A percentile compares a stretch with the other conserved stretches of the same genome.
These are phyloP conservation scores for Thalassoma bifasciatum DNA, from an alignment of 2,113 vertebrate species.

Conservation along the genomic window DNA sequence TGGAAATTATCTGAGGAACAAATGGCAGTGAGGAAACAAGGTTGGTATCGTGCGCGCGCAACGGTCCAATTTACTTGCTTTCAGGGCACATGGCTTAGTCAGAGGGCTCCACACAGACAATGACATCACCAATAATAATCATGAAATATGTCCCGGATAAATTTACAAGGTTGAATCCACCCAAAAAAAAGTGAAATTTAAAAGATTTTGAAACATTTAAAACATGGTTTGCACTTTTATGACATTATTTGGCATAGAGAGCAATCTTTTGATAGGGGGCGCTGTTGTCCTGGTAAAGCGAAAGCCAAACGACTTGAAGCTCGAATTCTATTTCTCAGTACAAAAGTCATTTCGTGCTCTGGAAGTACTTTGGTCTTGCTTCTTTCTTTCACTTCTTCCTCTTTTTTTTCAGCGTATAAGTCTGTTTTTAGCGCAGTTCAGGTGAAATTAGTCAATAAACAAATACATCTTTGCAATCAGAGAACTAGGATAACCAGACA, in stretches of 20 bases:
- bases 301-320: neutral
- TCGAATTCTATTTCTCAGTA: neutral
- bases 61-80: too few species aligned
- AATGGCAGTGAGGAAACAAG: constrained; percentile 10
- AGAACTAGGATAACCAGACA: too few species aligned
- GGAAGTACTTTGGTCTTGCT: neutral
- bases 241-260: neutral
- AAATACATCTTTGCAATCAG: too few species aligned
- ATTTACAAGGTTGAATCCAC: neutral
- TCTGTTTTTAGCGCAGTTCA: too few species aligned
- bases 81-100: too few species aligned
- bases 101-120: too few species aligned
- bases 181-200: too few species aligned
- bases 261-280: constrained; percentile 13
- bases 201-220: neutral
- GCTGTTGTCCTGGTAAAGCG: constrained; percentile 38
- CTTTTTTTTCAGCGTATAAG: too few species aligned
- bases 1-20: constrained; percentile 94
- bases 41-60: too few species aligned
- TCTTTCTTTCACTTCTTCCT: too few species aligned
- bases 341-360: neutral
- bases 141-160: neutral
- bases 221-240: neutral
- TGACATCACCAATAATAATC: too few species aligned
- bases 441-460: too few species aligned